Evolutionary conservation across 2,797 vertebrate genomes (phyloP).

Genomic region (Paguma larvata): DNA sequence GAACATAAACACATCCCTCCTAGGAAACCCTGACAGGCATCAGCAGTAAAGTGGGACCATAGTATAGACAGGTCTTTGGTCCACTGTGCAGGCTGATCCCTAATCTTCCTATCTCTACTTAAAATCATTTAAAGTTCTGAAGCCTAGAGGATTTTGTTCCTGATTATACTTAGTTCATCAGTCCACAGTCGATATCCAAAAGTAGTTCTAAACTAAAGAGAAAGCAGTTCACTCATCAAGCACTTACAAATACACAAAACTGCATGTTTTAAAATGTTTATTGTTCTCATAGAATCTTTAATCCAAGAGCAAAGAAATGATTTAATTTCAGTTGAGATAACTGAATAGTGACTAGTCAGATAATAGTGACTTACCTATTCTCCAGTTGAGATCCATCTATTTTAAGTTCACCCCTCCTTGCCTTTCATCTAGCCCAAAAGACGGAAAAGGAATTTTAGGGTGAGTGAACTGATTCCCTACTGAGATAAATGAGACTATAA

Average conservation of each 20-base stretch:
- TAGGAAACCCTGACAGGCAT: background rate
- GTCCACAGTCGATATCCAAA: background rate
- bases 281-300: background rate
- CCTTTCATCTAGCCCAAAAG: conserved; percentile 5
- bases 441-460: background rate
- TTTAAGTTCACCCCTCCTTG: background rate
- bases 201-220: background rate
- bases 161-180: background rate
- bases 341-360: too few relatives aligned
- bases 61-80: background rate
- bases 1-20: background rate
- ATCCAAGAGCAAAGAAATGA: background rate
- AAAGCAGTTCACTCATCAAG: background rate
- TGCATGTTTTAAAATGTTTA: background rate
- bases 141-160: background rate
- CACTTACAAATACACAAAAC: background rate
- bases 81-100: background rate
- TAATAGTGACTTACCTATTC: background rate
- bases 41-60: background rate
- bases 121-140: background rate
- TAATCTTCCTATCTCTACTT: background rate
- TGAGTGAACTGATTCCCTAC: background rate
- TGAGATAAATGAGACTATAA: background rate
- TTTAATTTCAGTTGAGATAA: background rate
- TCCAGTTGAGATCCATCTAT: background rate